phyloP scores from a whole-genome alignment of 2,888 invertebrate genomes.

The Tipula helvola region DNA sequence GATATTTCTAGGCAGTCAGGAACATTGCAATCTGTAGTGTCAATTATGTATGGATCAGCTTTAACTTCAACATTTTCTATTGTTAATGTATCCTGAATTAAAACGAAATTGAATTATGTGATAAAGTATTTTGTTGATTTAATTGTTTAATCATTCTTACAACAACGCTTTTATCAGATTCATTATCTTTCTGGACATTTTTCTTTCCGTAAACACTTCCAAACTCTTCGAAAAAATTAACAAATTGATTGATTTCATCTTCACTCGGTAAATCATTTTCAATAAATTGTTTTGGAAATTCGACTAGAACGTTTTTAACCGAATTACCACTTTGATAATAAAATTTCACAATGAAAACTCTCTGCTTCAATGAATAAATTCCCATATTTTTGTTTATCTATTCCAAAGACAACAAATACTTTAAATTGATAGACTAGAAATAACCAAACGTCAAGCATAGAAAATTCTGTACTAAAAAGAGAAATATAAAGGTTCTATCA shows the following conservation, averaged over 20 bases:
- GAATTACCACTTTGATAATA: slow-evolving; percentile 4
- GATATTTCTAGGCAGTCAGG: not conserved
- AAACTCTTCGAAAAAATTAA: not conserved
- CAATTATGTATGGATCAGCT: not conserved
- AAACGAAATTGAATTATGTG: not conserved
- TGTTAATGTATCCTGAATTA: not conserved
- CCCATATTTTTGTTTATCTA: not conserved
- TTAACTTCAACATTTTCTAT: not conserved
- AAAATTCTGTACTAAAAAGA: too few relatives aligned
- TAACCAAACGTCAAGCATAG: too few relatives aligned
- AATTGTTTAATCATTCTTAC: not conserved
- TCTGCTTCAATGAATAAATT: not conserved
- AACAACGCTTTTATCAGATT: not conserved
- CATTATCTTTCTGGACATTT: not conserved
- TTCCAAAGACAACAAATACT: not conserved
- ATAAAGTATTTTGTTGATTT: not conserved
- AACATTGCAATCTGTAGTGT: not conserved
- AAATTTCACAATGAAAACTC: not conserved
- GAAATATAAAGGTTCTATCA: too few relatives aligned
- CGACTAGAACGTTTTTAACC: not conserved
- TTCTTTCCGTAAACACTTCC: not conserved
- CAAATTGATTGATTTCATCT: not conserved
- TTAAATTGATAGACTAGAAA: too few relatives aligned
- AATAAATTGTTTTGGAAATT: not conserved
- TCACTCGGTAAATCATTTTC: not conserved